Evolutionary conservation across 2,797 vertebrate species (phyloP).

Genomic region (Salarias fasciatus): DNA sequence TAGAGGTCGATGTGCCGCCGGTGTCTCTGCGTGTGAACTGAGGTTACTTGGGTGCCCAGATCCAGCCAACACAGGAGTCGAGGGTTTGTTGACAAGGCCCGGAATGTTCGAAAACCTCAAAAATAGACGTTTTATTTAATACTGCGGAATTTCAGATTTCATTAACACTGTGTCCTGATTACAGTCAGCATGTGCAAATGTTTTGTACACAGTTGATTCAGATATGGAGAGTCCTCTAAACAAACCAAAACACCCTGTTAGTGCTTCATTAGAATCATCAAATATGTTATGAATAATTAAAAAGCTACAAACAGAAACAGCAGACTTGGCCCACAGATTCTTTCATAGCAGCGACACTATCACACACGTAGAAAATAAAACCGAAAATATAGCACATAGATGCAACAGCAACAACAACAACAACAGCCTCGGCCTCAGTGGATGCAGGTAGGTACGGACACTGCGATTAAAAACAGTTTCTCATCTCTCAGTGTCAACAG

Average conservation of each 20-base stretch:
- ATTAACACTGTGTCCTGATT: background rate
- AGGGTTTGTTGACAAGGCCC: background rate
- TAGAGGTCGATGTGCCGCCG: slow-evolving; percentile 29
- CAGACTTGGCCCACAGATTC: background rate
- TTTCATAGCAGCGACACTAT: background rate
- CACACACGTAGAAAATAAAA: too few relatives aligned
- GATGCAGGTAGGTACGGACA: too few relatives aligned
- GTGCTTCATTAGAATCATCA: background rate
- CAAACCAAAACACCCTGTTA: too few relatives aligned
- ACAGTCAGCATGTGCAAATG: background rate
- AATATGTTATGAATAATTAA: background rate
- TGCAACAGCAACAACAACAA: too few relatives aligned
- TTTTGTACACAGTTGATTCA: background rate
- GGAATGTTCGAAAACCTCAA: background rate
- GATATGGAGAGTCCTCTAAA: too few relatives aligned
- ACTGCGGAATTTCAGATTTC: background rate
- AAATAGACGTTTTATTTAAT: slow-evolving; percentile 1
- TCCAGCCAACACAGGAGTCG: background rate
- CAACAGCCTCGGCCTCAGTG: too few relatives aligned
- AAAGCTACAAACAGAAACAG: background rate
- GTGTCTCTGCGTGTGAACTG: slow-evolving; percentile 13
- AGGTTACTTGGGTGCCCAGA: slow-evolving; percentile 13
- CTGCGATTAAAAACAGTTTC: too few relatives aligned
- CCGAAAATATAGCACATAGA: too few relatives aligned
- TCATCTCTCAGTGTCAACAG: too few relatives aligned